These are phyloP conservation scores for Pterois miles DNA, from an alignment of 2,797 vertebrate species.

Conservation along the genomic window DNA sequence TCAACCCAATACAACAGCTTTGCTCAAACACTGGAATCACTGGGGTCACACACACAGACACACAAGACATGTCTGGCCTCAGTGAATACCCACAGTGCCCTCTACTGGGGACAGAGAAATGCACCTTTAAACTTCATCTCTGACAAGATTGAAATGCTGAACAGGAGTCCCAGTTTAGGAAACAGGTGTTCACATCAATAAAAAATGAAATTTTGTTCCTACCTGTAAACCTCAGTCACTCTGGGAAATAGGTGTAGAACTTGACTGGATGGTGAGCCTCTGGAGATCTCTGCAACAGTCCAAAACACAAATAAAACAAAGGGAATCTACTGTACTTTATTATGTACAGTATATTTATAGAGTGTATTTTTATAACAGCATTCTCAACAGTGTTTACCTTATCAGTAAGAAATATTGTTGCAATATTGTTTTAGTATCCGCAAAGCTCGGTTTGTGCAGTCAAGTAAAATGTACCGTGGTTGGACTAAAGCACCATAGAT, in stretches of 20 bases:
- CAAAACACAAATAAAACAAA: neutral
- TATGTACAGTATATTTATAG: neutral
- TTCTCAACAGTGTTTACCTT: neutral
- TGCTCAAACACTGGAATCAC: conserved; percentile 76
- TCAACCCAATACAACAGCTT: conserved; percentile 76
- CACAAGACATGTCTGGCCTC: conserved; percentile 18
- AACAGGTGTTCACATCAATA: conserved; percentile 45
- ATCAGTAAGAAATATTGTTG: neutral
- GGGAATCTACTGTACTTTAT: neutral
- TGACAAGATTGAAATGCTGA: conserved; percentile 5
- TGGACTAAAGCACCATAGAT: neutral
- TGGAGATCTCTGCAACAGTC: conserved; percentile 1
- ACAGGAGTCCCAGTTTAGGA: conserved; percentile 18
- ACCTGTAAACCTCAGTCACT: conserved; percentile 22
- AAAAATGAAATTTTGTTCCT: conserved; percentile 30
- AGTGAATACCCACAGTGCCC: conserved; percentile 81
- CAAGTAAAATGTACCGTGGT: neutral
- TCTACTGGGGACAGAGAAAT: conserved; percentile 74
- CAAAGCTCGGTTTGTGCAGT: neutral
- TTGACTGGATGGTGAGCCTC: neutral
- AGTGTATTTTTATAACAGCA: neutral
- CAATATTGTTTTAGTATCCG: neutral
- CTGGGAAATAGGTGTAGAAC: neutral
- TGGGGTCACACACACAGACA: conserved; percentile 24
- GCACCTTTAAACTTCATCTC: conserved; percentile 17